Evolutionary conservation across 2,888 invertebrate genomes (phyloP).

Genomic region (Orthosia gothica): DNA sequence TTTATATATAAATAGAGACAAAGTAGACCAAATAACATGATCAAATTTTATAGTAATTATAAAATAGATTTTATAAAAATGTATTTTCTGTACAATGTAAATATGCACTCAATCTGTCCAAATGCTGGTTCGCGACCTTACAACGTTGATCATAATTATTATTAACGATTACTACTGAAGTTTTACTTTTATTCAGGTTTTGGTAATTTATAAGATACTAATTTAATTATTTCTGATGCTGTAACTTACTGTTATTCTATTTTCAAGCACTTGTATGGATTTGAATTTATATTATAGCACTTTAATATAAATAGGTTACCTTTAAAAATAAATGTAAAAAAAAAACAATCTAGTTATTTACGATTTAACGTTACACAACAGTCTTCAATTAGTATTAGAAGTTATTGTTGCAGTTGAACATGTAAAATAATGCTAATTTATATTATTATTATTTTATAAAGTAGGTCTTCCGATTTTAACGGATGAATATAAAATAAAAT

Average conservation of each 20-base stretch:
- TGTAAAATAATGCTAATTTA: slow-evolving; percentile 58
- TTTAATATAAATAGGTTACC: slow-evolving; percentile 51
- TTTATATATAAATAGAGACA: background rate
- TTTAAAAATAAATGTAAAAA: slow-evolving; percentile 47
- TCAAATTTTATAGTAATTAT: background rate
- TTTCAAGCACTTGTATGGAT: slow-evolving; percentile 59
- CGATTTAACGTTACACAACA: slow-evolving; percentile 51
- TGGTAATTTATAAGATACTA: slow-evolving; percentile 54
- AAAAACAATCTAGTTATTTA: slow-evolving; percentile 43
- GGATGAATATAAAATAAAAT: slow-evolving; percentile 40
- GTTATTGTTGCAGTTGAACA: slow-evolving; percentile 54
- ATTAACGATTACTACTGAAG: slow-evolving; percentile 21
- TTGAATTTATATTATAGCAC: slow-evolving; percentile 63
- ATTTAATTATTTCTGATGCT: slow-evolving; percentile 57
- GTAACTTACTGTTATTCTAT: slow-evolving; percentile 48
- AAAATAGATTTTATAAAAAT: background rate
- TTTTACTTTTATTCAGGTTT: slow-evolving; percentile 53
- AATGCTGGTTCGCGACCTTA: slow-evolving; percentile 30
- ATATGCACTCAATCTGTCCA: slow-evolving; percentile 5
- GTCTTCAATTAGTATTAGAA: slow-evolving; percentile 62
- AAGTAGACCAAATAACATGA: slow-evolving; percentile 8
- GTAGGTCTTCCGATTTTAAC: slow-evolving; percentile 44
- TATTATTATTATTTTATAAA: slow-evolving; percentile 56
- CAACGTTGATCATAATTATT: slow-evolving; percentile 7
- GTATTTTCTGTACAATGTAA: slow-evolving; percentile 9